Evolutionary conservation across 2,888 invertebrate species (phyloP).

Genomic region (Drosophila anomelani): DNA sequence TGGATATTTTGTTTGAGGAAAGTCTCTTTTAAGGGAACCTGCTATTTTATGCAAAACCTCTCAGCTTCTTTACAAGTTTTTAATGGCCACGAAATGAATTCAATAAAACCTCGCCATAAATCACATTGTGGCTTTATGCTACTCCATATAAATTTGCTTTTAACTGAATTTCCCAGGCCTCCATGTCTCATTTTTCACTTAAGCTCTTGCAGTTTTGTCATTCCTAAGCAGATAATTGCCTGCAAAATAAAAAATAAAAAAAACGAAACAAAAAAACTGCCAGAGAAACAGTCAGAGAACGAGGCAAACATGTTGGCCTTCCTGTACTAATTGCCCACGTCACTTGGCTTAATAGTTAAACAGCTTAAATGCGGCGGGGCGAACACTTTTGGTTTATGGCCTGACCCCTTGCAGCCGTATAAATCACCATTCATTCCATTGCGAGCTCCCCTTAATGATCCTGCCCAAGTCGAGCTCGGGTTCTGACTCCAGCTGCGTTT

Average conservation of each 20-base stretch:
- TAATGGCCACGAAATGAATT: background rate
- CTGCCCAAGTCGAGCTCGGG: conserved; percentile 14
- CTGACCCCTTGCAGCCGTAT: conserved; percentile 70
- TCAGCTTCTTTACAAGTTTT: background rate
- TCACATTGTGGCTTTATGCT: conserved; percentile 8
- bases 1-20: background rate
- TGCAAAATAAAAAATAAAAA: conserved; percentile 6
- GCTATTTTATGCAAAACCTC: conserved; percentile 1
- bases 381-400: conserved; percentile 62
- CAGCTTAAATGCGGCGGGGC: conserved; percentile 42
- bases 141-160: conserved; percentile 9
- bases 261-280: background rate
- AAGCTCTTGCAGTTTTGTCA: conserved; percentile 49
- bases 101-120: conserved; percentile 10
- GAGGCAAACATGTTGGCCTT: conserved; percentile 36
- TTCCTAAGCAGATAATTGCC: conserved; percentile 58
- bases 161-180: conserved; percentile 12
- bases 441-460: conserved; percentile 40
- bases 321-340: conserved; percentile 62
- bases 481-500: conserved; percentile 67
- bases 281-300: conserved; percentile 2
- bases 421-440: conserved; percentile 59
- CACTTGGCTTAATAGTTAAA: conserved; percentile 56
- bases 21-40: background rate
- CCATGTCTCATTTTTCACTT: conserved; percentile 21